A percentile compares a stretch with the other conserved stretches of the same genome.
These are phyloP conservation scores for Ara ararauna DNA, from an alignment of 2,797 vertebrate species.

Conservation along the genomic window DNA sequence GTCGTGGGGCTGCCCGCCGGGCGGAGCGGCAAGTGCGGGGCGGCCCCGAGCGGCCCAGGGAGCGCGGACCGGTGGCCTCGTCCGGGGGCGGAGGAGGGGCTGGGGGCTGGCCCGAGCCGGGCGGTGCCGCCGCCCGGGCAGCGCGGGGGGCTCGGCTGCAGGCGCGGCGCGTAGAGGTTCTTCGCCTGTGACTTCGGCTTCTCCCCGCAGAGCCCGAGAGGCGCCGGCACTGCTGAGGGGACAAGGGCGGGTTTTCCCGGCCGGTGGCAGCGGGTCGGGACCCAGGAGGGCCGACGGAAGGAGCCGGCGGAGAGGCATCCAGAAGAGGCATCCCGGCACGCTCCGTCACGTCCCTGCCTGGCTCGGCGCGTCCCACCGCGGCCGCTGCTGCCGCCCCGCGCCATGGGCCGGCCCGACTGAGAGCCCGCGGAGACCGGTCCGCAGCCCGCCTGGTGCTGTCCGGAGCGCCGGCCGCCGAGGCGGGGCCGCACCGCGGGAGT, in stretches of 20 bases:
- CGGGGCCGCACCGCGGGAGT: background rate
- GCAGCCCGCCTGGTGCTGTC: background rate
- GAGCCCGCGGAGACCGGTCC: background rate
- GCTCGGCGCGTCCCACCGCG: background rate
- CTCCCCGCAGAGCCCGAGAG: background rate
- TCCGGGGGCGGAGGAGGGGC: background rate
- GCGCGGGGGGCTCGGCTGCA: background rate
- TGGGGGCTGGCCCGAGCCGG: background rate
- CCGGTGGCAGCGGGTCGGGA: background rate
- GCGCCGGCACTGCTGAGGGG: background rate
- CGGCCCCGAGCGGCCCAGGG: background rate
- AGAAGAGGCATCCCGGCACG: background rate
- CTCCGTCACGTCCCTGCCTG: background rate
- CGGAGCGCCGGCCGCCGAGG: background rate
- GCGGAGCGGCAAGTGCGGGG: background rate
- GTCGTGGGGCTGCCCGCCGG: background rate
- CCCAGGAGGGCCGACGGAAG: background rate
- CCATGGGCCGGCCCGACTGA: conserved; percentile 48
- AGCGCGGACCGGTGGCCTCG: background rate
- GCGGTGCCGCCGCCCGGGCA: background rate
- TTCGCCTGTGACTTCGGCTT: background rate
- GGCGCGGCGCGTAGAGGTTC: background rate
- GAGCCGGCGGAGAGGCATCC: background rate
- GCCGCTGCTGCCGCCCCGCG: background rate
- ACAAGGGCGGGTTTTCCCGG: background rate